Base-by-base conservation (phyloP, 2,797 vertebrate genomes). In the Sebastes dallii region DNA sequence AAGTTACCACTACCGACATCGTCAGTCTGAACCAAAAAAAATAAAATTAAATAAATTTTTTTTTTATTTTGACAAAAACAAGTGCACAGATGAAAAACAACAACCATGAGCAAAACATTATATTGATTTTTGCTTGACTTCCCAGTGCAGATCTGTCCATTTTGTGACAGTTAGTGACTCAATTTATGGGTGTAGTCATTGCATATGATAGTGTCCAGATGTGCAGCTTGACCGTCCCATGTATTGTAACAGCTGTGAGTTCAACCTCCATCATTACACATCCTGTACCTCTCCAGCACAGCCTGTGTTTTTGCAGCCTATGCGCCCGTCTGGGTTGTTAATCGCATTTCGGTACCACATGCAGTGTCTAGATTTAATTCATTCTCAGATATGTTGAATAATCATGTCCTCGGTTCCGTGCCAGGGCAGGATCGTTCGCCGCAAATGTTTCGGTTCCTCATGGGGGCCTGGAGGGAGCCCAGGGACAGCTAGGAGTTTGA, bases 401-500 rank as follows among this genome's bases (percentile, higher is more conserved):
- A 74, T 76, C 24, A 77, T 72, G 34, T 66, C 32, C 77, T 81
- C 25, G 72, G 81, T 87, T 84, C 54, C 20, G 13, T 58, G 73
- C 60, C 58, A 42, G 54, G 46, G 12, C 8, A 14, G 67, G 11
- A 30, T 55, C 74, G 50, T 77, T 86, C 71, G 67, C 50, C 4
- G 6, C 59, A 68, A 84, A 70, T 77, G 59, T 75, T 80, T 75
- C 3, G 11, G 46, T 67, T 72, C 54, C 66, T 70, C 78, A 1
- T 55, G 12, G 1, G 64, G 69, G 65, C 84, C 84, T 65, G 70
- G 22, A 79, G 83, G 78, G 68, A 80, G 62, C 83, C 77, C 71
- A 29, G 52, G 89, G 83, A 83, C 72, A 86, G 72, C 24, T 32
- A 16, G 60, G 74, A 77, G 75, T 84, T 87, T 86, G 84, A 89